phyloP scores from a whole-genome alignment of 2,113 vertebrate genomes.

The Etia nguti region DNA sequence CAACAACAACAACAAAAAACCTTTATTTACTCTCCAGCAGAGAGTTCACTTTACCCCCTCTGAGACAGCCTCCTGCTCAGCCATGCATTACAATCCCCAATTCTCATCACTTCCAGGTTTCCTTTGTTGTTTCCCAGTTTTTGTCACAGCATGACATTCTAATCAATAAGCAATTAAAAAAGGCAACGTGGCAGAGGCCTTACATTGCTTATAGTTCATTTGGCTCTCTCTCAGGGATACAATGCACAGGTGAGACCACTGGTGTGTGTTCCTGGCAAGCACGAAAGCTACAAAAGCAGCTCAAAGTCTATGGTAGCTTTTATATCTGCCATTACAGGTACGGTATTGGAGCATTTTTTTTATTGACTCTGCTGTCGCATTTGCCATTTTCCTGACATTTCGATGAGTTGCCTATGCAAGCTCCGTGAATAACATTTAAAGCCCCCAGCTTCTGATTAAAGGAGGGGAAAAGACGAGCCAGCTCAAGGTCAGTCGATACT shows the following conservation, averaged over 20 bases:
- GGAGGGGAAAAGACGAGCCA: conserved; percentile 25
- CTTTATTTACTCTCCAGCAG: conserved; percentile 34
- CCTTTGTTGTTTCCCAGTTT: conserved; percentile 35
- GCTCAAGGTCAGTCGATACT: conserved; percentile 52
- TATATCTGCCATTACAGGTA: not conserved
- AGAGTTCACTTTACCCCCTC: conserved; percentile 31
- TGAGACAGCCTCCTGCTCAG: conserved; percentile 22
- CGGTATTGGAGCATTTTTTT: not conserved
- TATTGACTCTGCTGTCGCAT: not conserved
- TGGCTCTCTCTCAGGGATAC: not conserved
- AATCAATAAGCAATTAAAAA: conserved; percentile 71
- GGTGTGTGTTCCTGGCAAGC: not conserved
- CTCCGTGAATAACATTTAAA: conserved; percentile 12
- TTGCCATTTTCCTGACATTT: conserved; percentile 17
- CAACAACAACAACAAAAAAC: rapidly evolving
- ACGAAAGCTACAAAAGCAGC: not conserved
- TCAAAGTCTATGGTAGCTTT: not conserved
- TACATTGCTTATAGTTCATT: conserved; percentile 6
- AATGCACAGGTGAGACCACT: not conserved
- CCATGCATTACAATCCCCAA: conserved; percentile 18
- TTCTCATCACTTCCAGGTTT: conserved; percentile 43
- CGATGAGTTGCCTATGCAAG: not conserved
- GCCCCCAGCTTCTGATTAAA: conserved; percentile 6
- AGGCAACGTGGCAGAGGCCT: conserved; percentile 16
- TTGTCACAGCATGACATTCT: conserved; percentile 39